Conservation (phyloP, 2,888 invertebrate genomes). For the Lithosia quadra region DNA sequence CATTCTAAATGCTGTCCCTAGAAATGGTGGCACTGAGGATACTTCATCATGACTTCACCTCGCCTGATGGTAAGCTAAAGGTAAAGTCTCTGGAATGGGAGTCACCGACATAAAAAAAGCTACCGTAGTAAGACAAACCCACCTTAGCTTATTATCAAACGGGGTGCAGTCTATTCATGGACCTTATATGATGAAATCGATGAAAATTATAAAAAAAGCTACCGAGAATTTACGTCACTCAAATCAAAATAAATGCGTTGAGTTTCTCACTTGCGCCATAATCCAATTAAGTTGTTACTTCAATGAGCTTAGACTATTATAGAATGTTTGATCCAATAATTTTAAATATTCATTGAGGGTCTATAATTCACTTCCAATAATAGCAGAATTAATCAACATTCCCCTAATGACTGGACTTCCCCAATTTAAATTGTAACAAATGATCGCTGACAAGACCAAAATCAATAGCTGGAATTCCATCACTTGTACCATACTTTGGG, state of each 20-base stretch:
- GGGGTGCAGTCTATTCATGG: too few relatives aligned
- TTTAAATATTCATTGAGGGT: not conserved
- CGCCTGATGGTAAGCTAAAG: too few relatives aligned
- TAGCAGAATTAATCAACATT: not conserved
- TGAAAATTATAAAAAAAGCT: too few relatives aligned
- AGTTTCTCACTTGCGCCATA: not conserved
- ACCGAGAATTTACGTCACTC: not conserved
- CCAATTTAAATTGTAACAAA: not conserved
- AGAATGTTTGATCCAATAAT: not conserved
- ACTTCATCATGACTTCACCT: too few relatives aligned
- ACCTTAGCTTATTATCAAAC: too few relatives aligned
- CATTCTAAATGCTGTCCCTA: too few relatives aligned
- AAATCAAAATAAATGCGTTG: not conserved
- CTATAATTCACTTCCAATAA: not conserved
- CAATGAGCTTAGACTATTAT: not conserved
- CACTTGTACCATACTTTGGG: constrained; percentile 20
- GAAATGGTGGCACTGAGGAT: too few relatives aligned
- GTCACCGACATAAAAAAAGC: too few relatives aligned
- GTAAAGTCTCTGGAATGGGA: too few relatives aligned
- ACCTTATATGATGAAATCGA: too few relatives aligned
- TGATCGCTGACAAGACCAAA: not conserved
- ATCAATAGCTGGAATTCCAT: constrained; percentile 7
- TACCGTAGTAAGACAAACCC: too few relatives aligned
- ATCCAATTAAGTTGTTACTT: not conserved
- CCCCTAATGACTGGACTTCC: not conserved